Conservation (phyloP, 2,797 vertebrate genomes). For the Heterohyrax brucei region DNA sequence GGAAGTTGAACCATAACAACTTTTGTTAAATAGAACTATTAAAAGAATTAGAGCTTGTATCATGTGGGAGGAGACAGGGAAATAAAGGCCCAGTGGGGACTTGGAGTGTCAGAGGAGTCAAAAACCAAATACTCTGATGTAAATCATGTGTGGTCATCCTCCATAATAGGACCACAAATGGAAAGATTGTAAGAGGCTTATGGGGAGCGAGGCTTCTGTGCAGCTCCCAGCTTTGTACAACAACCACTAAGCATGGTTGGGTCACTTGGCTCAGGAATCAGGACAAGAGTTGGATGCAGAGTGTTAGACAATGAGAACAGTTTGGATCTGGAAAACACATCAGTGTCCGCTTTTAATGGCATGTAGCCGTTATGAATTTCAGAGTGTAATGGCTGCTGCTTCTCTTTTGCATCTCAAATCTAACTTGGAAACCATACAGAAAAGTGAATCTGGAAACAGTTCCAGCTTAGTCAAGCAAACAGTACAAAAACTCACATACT, state of each 20-base stretch:
- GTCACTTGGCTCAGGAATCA: background rate
- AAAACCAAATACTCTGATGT: background rate
- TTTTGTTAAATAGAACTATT: background rate
- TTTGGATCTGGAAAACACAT: background rate
- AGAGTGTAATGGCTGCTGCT: background rate
- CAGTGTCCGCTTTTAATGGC: background rate
- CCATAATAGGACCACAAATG: background rate
- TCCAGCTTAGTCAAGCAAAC: background rate
- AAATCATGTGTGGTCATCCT: background rate
- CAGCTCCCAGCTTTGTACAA: background rate
- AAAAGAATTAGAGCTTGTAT: background rate
- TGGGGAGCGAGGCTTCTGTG: background rate
- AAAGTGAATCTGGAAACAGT: background rate
- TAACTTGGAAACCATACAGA: background rate
- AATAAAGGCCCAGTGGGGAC: background rate
- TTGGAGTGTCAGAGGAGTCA: background rate
- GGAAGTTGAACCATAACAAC: background rate
- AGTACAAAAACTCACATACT: background rate
- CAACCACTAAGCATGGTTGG: background rate
- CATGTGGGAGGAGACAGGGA: background rate
- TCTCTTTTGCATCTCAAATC: background rate
- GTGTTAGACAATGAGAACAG: background rate
- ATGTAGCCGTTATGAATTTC: background rate
- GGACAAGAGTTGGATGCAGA: background rate
- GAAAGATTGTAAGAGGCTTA: background rate